phyloP scores from a whole-genome alignment of 1,140 invertebrate species.

The Neodiprion fabricii region DNA sequence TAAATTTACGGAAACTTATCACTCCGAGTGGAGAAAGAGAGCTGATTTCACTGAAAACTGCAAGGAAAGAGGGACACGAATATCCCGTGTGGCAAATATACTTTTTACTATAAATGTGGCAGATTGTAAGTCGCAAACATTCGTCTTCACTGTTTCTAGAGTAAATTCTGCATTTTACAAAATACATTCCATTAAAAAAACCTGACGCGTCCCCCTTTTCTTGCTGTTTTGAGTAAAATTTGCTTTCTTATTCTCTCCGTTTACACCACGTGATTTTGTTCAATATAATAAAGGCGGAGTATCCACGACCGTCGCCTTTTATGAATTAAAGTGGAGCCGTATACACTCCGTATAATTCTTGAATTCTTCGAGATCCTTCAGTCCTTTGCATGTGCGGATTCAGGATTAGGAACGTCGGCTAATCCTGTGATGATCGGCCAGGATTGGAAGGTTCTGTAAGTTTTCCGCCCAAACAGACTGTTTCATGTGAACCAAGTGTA shows the following conservation, averaged over 20 bases:
- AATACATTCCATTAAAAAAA: too few relatives aligned
- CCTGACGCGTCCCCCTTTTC: too few relatives aligned
- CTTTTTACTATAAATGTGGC: too few relatives aligned
- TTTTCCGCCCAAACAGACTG: constrained; percentile 42
- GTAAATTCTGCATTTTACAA: too few relatives aligned
- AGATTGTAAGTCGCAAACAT: too few relatives aligned
- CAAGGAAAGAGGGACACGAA: neutral
- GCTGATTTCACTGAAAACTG: neutral
- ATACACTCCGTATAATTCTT: constrained; percentile 32
- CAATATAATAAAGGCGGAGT: neutral
- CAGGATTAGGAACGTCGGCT: neutral
- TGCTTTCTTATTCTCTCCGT: neutral
- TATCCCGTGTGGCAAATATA: neutral
- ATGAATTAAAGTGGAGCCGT: constrained; percentile 35
- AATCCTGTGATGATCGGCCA: constrained; percentile 21
- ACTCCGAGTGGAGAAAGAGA: neutral
- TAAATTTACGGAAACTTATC: neutral
- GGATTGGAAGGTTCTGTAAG: constrained; percentile 35
- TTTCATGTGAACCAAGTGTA: constrained; percentile 49
- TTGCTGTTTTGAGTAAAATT: too few relatives aligned
- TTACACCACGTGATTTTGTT: neutral
- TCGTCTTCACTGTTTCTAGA: too few relatives aligned
- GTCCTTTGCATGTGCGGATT: neutral
- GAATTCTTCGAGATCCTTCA: constrained; percentile 4
- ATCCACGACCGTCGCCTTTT: constrained; percentile 24